These are phyloP conservation scores for Syndactyla subalaris DNA, from an alignment of 2,797 vertebrate genomes.

Conservation along the genomic window DNA sequence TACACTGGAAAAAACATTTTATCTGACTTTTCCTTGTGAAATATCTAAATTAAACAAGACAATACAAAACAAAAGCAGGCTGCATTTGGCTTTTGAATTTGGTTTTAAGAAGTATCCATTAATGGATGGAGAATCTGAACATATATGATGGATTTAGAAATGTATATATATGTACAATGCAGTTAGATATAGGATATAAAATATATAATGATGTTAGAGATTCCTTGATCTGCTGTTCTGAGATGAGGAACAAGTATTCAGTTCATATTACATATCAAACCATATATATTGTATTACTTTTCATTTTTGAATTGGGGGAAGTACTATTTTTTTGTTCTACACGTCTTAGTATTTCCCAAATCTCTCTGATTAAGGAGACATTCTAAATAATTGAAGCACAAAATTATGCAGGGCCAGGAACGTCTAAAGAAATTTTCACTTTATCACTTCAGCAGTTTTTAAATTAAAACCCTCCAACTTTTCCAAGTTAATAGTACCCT, in stretches of 20 bases:
- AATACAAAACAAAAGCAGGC: background rate
- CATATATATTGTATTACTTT: background rate
- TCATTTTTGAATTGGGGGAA: background rate
- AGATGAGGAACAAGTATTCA: background rate
- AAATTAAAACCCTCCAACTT: background rate
- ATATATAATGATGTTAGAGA: background rate
- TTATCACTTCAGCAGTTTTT: background rate
- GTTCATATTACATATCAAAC: background rate
- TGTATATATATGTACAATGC: background rate
- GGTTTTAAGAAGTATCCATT: background rate
- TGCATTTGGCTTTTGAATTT: background rate
- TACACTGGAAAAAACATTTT: background rate
- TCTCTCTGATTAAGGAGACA: background rate
- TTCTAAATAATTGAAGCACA: background rate
- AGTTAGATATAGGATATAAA: background rate
- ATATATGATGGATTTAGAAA: background rate
- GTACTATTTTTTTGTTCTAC: background rate
- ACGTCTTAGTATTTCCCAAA: background rate
- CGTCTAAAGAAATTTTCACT: background rate
- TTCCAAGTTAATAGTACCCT: too few species aligned
- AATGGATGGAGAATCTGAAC: background rate
- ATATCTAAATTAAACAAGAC: background rate
- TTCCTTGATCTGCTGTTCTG: background rate
- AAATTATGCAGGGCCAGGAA: background rate
- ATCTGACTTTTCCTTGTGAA: background rate